A percentile compares a stretch with the other conserved stretches of the same genome.
Evolutionary conservation across 2,113 vertebrate genomes (phyloP).

Genomic region (Uria lomvia): DNA sequence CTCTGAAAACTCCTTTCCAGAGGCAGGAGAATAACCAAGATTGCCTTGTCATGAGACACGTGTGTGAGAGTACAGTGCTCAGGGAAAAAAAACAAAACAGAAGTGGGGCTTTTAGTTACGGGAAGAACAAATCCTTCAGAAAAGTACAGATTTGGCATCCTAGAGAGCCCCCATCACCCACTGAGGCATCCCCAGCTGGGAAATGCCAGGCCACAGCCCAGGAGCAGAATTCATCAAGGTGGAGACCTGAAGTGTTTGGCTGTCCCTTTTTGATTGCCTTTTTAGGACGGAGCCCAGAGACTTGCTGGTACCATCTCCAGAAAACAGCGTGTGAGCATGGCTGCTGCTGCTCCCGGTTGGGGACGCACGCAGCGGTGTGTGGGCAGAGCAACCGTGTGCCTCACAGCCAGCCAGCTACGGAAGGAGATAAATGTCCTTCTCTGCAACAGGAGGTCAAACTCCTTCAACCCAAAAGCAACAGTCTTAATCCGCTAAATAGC

Average conservation of each 20-base stretch:
- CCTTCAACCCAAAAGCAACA: not conserved
- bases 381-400: fast-evolving
- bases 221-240: not conserved
- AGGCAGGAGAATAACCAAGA: not conserved
- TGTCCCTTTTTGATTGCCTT: not conserved
- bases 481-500: not conserved
- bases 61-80: fast-evolving
- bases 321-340: fast-evolving
- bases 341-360: not conserved
- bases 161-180: not conserved
- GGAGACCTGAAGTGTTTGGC: not conserved
- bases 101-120: not conserved
- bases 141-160: not conserved
- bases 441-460: not conserved
- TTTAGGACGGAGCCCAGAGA: not conserved
- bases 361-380: fast-evolving
- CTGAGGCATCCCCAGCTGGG: not conserved
- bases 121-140: not conserved
- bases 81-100: not conserved
- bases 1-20: not conserved
- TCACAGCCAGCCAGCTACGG: fast-evolving
- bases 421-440: not conserved
- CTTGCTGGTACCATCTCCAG: not conserved
- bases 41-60: not conserved
- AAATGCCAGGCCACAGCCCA: not conserved